A percentile compares a stretch with the other conserved stretches of the same genome.
phyloP scores from a whole-genome alignment of 2,797 vertebrate species.

The Euphonia xanthogaster region DNA sequence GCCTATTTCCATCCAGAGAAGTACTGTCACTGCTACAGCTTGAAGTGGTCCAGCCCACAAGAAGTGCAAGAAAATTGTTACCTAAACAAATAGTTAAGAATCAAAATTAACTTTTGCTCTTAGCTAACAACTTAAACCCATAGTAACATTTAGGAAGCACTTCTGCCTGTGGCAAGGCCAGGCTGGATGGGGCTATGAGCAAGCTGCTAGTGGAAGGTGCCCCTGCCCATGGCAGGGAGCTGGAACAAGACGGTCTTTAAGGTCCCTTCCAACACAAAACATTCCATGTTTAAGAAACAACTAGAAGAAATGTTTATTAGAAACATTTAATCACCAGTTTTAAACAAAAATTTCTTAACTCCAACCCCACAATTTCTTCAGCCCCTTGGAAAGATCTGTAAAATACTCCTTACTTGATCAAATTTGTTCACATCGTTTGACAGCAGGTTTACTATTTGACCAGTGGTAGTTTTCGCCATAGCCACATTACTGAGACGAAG shows the following conservation, averaged over 20 bases:
- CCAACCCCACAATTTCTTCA: background rate
- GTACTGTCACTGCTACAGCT: constrained; percentile 82
- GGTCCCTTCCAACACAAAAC: background rate
- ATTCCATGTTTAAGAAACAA: background rate
- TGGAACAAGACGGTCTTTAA: background rate
- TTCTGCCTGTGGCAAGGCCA: background rate
- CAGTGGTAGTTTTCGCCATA: constrained; percentile 92
- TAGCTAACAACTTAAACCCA: background rate
- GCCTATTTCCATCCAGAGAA: constrained; percentile 92
- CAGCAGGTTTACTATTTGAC: constrained; percentile 94
- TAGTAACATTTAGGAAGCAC: background rate
- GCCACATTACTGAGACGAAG: constrained; percentile 87
- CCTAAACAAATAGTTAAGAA: constrained; percentile 72
- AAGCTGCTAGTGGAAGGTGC: background rate
- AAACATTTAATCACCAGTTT: background rate
- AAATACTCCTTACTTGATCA: constrained; percentile 82
- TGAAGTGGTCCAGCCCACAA: constrained; percentile 93
- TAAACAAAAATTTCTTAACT: background rate
- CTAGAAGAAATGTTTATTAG: background rate
- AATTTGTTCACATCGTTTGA: constrained; percentile 96
- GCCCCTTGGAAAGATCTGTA: background rate
- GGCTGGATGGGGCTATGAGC: background rate
- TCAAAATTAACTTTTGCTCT: background rate
- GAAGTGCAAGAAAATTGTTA: constrained; percentile 92
- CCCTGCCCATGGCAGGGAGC: background rate